Evolutionary conservation across 2,113 vertebrate species (phyloP).

Genomic region (Nicator chloris): DNA sequence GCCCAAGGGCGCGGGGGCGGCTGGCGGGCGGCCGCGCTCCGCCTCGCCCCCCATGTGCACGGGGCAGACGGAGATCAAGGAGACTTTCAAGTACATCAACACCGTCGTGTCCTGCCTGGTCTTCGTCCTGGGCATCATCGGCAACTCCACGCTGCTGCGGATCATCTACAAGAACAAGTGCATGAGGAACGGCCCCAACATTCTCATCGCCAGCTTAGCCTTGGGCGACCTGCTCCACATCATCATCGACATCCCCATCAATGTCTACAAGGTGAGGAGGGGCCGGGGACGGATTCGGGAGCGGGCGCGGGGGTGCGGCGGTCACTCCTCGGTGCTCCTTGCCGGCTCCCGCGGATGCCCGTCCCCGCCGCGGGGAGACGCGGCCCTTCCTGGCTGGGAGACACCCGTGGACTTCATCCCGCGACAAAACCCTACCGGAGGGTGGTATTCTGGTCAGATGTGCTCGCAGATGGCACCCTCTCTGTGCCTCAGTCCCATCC

Average conservation of each 20-base stretch:
- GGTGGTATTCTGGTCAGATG: neutral
- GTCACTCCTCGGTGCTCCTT: neutral
- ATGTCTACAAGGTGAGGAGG: conserved; percentile 82
- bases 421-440: neutral
- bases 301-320: no score
- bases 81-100: conserved; percentile 88
- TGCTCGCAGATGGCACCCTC: neutral
- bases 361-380: neutral
- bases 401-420: neutral
- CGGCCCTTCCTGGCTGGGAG: no score
- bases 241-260: conserved; percentile 88
- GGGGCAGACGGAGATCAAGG: conserved; percentile 72
- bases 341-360: neutral
- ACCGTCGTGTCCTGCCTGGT: conserved; percentile 82
- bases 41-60: conserved; percentile 73
- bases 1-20: neutral
- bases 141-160: conserved; percentile 82
- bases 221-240: conserved; percentile 89
- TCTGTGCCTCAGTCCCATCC: neutral
- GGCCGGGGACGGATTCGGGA: neutral
- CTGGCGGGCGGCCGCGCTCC: conserved; percentile 25
- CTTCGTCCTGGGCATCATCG: conserved; percentile 86
- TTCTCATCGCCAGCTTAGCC: conserved; percentile 89
- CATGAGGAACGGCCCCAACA: conserved; percentile 89
- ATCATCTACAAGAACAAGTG: conserved; percentile 91